Conservation (phyloP, 2,797 vertebrate species). For the Cossypha dichroa region DNA sequence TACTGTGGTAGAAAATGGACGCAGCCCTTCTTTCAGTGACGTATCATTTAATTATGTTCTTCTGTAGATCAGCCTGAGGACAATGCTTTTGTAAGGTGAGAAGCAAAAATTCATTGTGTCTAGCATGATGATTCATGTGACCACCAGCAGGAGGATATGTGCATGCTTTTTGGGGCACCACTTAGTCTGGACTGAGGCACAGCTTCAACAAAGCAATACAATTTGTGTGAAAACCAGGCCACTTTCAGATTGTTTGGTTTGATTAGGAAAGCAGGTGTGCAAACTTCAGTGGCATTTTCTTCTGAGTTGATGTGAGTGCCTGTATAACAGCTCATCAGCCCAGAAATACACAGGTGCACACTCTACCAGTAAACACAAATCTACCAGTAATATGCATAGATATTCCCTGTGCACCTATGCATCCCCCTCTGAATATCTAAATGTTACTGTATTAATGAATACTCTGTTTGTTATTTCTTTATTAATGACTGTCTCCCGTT, state of each 20-base stretch:
- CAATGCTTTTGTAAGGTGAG: neutral
- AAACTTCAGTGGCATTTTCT: neutral
- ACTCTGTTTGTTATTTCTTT: slow-evolving; percentile 31
- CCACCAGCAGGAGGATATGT: neutral
- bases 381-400: neutral
- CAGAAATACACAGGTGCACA: slow-evolving; percentile 7
- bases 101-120: neutral
- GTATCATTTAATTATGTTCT: slow-evolving; percentile 14
- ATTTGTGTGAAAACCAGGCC: neutral
- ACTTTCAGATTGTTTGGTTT: neutral
- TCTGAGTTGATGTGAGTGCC: neutral
- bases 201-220: neutral
- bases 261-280: neutral
- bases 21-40: neutral
- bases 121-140: neutral
- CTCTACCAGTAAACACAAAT: neutral
- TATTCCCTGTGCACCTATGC: neutral
- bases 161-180: neutral
- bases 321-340: neutral
- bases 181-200: neutral
- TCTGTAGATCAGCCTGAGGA: slow-evolving; percentile 1
- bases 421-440: neutral
- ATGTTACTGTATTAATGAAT: neutral
- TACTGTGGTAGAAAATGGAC: neutral
- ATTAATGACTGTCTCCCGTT: slow-evolving; percentile 16